Percentiles rank a stretch among this genome's conserved stretches.
Evolutionary conservation across 2,113 vertebrate genomes (phyloP).

Genomic region (Corythaixoides concolor): DNA sequence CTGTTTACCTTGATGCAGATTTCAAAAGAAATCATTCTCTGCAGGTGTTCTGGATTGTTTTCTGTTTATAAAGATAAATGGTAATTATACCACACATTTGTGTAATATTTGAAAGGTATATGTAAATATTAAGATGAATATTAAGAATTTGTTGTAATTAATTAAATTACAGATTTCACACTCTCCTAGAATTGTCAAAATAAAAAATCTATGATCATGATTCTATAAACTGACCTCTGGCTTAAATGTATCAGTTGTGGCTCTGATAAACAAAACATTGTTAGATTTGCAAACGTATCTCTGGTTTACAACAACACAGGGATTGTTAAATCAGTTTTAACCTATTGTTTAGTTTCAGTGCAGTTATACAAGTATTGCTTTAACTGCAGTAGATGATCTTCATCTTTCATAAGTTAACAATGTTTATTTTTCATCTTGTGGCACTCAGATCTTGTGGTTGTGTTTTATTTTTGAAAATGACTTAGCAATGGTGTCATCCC

Average conservation of each 20-base stretch:
- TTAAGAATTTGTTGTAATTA: background rate
- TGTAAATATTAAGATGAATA: background rate
- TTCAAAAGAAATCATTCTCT: background rate
- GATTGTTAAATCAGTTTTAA: background rate
- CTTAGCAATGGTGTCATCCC: background rate
- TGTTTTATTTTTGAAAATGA: background rate
- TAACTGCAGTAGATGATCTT: background rate
- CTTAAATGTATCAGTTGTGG: background rate
- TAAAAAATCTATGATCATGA: background rate
- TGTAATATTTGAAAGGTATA: background rate
- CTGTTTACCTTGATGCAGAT: background rate
- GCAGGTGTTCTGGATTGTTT: background rate
- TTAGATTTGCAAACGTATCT: background rate
- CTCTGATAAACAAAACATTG: background rate
- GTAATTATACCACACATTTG: background rate
- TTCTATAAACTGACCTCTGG: background rate
- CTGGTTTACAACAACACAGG: background rate
- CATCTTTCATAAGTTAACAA: background rate
- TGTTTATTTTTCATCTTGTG: background rate
- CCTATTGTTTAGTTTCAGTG: background rate
- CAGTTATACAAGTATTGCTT: background rate
- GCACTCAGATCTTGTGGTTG: background rate
- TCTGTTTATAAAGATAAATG: background rate
- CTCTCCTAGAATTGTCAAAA: background rate
- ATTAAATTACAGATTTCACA: background rate